A percentile compares a stretch with the other conserved stretches of the same genome.
Conservation (phyloP, 2,113 vertebrate species). For the Nicator chloris region DNA sequence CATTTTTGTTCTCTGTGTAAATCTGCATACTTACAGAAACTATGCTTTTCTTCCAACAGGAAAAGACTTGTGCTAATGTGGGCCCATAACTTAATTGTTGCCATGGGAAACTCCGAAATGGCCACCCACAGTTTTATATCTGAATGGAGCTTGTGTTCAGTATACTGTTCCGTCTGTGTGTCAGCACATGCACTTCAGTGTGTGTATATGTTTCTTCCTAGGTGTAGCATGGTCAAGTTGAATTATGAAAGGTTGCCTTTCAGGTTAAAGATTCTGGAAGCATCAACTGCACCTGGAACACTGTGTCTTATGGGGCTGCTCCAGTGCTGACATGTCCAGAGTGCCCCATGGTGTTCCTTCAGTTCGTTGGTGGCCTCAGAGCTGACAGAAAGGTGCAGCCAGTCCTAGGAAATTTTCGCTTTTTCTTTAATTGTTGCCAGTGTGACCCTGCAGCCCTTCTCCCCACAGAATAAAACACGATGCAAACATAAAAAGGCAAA, state of each 20-base stretch:
- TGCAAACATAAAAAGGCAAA: neutral
- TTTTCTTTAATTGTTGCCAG: neutral
- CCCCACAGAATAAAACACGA: neutral
- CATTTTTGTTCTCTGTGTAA: neutral
- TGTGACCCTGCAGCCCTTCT: neutral
- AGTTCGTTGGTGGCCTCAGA: neutral
- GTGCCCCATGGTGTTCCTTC: neutral
- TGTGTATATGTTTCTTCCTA: neutral
- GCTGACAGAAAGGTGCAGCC: neutral
- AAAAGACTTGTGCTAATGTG: neutral
- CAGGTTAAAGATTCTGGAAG: neutral
- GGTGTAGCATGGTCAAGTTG: neutral
- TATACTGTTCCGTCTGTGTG: neutral
- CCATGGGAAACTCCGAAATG: neutral
- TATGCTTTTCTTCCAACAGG: neutral
- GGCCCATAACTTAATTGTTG: slow-evolving; percentile 25
- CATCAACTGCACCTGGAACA: neutral
- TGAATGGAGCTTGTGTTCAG: slow-evolving; percentile 34
- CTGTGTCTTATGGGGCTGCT: neutral
- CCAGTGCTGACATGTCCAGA: neutral
- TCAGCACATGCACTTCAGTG: neutral
- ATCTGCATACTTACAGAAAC: neutral
- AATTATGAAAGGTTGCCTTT: neutral
- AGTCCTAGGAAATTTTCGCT: neutral
- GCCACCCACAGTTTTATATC: neutral